Conservation (phyloP, 1,140 invertebrate species). For the Diabrotica virgifera region DNA sequence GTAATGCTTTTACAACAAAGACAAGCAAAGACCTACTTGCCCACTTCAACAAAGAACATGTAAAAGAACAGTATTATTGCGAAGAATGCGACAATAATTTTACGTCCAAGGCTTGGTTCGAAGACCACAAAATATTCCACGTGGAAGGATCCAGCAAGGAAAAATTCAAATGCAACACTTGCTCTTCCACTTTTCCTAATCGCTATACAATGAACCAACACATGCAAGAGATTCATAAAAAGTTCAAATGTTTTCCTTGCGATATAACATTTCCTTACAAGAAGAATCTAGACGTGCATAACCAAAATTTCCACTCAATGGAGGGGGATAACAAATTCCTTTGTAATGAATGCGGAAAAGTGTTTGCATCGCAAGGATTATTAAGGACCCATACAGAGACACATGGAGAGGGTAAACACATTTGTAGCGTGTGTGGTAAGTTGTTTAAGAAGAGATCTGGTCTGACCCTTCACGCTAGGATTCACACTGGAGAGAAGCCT, state of each 20-base stretch:
- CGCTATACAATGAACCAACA: no score
- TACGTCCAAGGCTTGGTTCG: neutral
- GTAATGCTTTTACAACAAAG: neutral
- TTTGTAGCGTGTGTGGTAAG: slow-evolving; percentile 38
- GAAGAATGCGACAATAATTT: neutral
- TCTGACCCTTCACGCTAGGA: slow-evolving; percentile 56
- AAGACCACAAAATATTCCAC: neutral
- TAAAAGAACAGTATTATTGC: neutral
- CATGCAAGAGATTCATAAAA: no score
- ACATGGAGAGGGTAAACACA: slow-evolving; percentile 14
- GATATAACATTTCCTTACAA: neutral
- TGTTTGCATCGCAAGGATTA: neutral
- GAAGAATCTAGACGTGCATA: neutral
- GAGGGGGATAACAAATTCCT: neutral
- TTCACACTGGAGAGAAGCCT: slow-evolving; percentile 63
- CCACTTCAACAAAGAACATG: neutral
- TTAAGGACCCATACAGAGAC: neutral
- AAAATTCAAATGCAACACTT: neutral
- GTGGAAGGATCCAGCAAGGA: neutral
- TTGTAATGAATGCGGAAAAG: neutral
- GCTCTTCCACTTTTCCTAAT: no score
- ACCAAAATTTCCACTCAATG: neutral
- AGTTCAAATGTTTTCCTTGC: no score
- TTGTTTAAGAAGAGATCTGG: slow-evolving; percentile 22
- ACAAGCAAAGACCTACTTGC: neutral